These are phyloP conservation scores for Sardinella longiceps DNA, from an alignment of 2,797 vertebrate species.

Conservation along the genomic window DNA sequence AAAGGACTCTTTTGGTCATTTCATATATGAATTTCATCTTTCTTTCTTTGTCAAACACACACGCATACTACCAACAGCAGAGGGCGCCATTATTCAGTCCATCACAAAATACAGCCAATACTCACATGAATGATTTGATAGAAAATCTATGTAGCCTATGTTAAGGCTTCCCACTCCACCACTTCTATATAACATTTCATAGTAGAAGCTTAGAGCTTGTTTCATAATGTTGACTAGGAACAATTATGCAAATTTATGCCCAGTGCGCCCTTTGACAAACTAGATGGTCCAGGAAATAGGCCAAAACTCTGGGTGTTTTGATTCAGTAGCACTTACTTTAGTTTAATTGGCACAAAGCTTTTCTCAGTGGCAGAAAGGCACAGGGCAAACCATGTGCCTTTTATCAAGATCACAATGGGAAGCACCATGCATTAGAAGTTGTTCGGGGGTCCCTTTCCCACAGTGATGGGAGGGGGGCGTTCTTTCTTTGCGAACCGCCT, in stretches of 20 bases:
- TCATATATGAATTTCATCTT: too few relatives aligned
- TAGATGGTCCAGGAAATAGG: too few relatives aligned
- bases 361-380: not conserved
- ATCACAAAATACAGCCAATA: not conserved
- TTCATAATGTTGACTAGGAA: too few relatives aligned
- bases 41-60: too few relatives aligned
- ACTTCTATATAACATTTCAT: too few relatives aligned
- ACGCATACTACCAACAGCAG: not conserved
- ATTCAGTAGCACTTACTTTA: not conserved
- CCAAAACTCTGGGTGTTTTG: too few relatives aligned
- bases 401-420: not conserved
- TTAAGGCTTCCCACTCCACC: not conserved
- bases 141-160: not conserved
- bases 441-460: slow-evolving; percentile 14
- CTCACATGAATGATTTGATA: not conserved
- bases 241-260: too few relatives aligned
- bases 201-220: too few relatives aligned
- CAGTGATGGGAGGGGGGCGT: slow-evolving; percentile 39
- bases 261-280: too few relatives aligned
- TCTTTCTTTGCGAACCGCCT: slow-evolving; percentile 32
- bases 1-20: not conserved
- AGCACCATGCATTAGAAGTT: slow-evolving; percentile 4
- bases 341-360: not conserved
- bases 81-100: not conserved
- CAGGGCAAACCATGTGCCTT: not conserved